Percentiles rank a stretch among this genome's conserved stretches.
These are phyloP conservation scores for Bostrychus sinensis DNA, from an alignment of 2,113 vertebrate genomes.

Conservation along the genomic window DNA sequence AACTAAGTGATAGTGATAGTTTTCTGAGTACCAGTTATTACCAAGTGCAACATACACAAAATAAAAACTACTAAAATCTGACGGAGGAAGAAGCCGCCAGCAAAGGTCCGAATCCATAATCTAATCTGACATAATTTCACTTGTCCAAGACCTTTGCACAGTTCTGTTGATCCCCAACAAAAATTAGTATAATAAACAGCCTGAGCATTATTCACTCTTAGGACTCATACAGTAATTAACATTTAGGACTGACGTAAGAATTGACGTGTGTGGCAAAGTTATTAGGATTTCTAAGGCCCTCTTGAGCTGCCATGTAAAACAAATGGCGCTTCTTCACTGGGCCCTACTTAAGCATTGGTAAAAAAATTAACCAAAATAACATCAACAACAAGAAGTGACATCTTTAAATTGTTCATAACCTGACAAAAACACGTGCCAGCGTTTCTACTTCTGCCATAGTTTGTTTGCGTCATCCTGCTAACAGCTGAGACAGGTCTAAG, in stretches of 20 bases:
- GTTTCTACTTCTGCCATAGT: conserved; percentile 18
- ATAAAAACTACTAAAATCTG: conserved; percentile 45
- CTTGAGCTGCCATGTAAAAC: conserved; percentile 37
- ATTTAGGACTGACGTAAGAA: not conserved
- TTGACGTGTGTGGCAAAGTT: not conserved
- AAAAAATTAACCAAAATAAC: not conserved
- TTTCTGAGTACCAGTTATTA: conserved; percentile 46
- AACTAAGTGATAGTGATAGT: conserved; percentile 46
- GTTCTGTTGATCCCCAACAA: not conserved
- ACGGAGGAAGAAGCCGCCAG: conserved; percentile 31
- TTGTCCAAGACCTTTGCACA: not conserved
- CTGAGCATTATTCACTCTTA: conserved; percentile 6
- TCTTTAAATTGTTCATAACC: conserved; percentile 18
- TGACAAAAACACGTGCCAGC: conserved; percentile 17
- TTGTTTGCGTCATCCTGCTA: conserved; percentile 23
- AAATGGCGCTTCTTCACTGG: conserved; percentile 46
- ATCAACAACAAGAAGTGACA: conserved; percentile 18
- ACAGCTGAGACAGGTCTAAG: conserved; percentile 34
- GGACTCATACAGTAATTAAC: not conserved
- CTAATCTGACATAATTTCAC: not conserved
- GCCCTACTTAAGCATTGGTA: conserved; percentile 39
- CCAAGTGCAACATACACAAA: conserved; percentile 62
- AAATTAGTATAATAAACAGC: not conserved
- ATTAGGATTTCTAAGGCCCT: conserved; percentile 37
- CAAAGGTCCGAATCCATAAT: conserved; percentile 23